These are phyloP conservation scores for Amblyraja radiata DNA, from an alignment of 2,797 vertebrate species.

Conservation along the genomic window DNA sequence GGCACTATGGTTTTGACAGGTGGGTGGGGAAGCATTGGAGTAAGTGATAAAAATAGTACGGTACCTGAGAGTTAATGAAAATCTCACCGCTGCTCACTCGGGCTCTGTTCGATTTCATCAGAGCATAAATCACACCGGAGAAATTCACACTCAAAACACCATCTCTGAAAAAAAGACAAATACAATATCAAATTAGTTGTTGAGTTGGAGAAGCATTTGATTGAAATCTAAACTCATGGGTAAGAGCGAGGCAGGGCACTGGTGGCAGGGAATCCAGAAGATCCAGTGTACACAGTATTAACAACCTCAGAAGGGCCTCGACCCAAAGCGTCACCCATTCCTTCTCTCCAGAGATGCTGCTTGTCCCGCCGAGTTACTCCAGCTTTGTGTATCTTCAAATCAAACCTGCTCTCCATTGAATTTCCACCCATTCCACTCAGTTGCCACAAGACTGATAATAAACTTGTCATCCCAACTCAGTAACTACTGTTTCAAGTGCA, in stretches of 20 bases:
- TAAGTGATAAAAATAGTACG: neutral
- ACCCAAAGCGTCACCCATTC: neutral
- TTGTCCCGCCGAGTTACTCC: no score
- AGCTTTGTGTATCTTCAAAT: no score
- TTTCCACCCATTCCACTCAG: neutral
- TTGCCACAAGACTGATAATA: neutral
- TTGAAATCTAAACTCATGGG: neutral
- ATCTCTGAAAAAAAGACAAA: conserved; percentile 50
- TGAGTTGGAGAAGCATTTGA: no score
- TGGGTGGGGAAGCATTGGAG: neutral
- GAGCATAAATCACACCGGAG: conserved; percentile 57
- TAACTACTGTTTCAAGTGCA: neutral
- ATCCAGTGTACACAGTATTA: neutral
- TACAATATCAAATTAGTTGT: neutral
- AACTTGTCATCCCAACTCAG: neutral
- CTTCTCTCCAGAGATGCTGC: no score
- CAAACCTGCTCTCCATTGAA: no score
- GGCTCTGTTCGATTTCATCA: conserved; percentile 49
- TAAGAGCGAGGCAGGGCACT: no score
- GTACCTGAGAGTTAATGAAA: conserved; percentile 55
- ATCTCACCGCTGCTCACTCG: conserved; percentile 47
- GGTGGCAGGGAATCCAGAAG: neutral
- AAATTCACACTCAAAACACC: conserved; percentile 59
- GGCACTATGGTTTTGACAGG: neutral
- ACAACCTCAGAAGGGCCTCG: neutral